A percentile compares a stretch with the other conserved stretches of the same genome.
Conservation (phyloP, 92 coral and sea anemone species). For the Bergia puertoricense region DNA sequence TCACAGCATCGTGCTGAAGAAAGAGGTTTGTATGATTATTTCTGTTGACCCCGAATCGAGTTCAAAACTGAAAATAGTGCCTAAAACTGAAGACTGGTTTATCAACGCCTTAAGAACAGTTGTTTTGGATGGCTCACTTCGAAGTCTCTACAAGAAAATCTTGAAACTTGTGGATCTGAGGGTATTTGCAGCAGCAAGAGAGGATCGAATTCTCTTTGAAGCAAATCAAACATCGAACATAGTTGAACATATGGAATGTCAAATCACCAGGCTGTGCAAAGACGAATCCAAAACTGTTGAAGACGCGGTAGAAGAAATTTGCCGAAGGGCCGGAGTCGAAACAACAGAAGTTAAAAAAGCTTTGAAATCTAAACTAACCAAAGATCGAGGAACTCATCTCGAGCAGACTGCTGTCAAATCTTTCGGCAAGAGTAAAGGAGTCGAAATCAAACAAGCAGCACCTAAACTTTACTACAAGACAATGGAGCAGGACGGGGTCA, state of each 20-base stretch:
- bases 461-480: conserved; percentile 51
- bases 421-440: conserved; percentile 70
- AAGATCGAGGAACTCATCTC: conserved; percentile 86
- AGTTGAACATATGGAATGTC: conserved; percentile 46
- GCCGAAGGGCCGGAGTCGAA: conserved; percentile 60
- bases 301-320: conserved; percentile 80
- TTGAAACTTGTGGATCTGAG: conserved; percentile 60
- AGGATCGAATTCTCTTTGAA: conserved; percentile 58
- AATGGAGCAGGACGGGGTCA: conserved; percentile 72
- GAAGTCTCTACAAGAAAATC: conserved; percentile 50
- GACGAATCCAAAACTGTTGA: conserved; percentile 79
- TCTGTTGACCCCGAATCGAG: conserved; percentile 31
- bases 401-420: conserved; percentile 78
- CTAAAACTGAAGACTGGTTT: conserved; percentile 31
- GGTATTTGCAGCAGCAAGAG: conserved; percentile 55
- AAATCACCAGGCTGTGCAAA: conserved; percentile 65
- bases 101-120: conserved; percentile 43
- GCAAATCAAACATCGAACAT: conserved; percentile 49
- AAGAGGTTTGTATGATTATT: conserved; percentile 60
- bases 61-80: conserved; percentile 27
- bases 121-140: conserved; percentile 37
- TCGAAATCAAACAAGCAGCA: conserved; percentile 52
- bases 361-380: conserved; percentile 69
- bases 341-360: conserved; percentile 71
- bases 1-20: conserved; percentile 55